Conservation (phyloP, 2,113 vertebrate genomes). For the Tragelaphus buxtoni region DNA sequence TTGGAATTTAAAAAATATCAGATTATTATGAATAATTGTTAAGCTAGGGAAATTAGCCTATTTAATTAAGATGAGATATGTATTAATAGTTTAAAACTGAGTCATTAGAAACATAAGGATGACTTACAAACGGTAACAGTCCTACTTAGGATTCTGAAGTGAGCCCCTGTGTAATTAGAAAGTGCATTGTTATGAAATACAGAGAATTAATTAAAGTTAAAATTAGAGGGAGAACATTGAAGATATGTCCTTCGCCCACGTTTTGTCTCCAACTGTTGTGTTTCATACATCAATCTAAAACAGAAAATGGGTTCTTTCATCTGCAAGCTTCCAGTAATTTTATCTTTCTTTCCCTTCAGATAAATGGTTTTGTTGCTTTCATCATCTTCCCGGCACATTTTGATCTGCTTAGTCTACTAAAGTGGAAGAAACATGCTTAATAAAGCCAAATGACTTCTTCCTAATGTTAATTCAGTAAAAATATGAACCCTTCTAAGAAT, state of each 20-base stretch:
- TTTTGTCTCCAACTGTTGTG: constrained; percentile 29
- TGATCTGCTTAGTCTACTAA: not conserved
- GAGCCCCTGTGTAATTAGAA: constrained; percentile 43
- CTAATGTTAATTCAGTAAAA: constrained; percentile 39
- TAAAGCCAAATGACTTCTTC: constrained; percentile 33
- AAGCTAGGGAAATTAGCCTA: not conserved
- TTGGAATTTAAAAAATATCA: not conserved
- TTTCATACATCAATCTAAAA: constrained; percentile 41
- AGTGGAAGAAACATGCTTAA: not conserved
- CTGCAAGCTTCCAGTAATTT: not conserved
- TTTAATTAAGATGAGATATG: constrained; percentile 26
- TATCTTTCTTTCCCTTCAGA: constrained; percentile 29
- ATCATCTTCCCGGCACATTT: constrained; percentile 1
- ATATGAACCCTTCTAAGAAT: not conserved
- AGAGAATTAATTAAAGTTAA: constrained; percentile 50
- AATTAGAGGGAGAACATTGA: constrained; percentile 1
- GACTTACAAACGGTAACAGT: not conserved
- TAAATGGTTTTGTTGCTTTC: not conserved
- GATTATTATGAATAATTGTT: not conserved
- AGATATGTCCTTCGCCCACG: not conserved
- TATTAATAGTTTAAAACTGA: not conserved
- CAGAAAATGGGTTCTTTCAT: constrained; percentile 14
- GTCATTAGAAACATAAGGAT: not conserved
- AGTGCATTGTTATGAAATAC: constrained; percentile 40
- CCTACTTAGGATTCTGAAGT: constrained; percentile 36